These are phyloP conservation scores for Myotis brandtii DNA, from an alignment of 2,113 vertebrate species.

Conservation along the genomic window DNA sequence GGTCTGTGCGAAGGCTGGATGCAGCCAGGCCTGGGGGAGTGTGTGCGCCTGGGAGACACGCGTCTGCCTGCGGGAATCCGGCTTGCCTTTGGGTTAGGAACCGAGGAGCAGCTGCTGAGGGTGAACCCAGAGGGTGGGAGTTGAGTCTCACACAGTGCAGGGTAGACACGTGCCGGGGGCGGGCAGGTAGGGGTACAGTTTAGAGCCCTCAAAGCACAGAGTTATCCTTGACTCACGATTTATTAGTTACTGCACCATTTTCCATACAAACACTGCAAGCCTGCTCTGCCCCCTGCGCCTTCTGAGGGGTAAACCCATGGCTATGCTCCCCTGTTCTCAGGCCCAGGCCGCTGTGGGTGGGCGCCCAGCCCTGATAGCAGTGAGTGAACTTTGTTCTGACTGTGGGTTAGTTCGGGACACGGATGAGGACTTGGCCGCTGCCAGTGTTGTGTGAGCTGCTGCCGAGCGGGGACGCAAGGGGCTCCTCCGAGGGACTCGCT, in stretches of 20 bases:
- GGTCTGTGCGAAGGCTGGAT: neutral
- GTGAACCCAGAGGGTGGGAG: neutral
- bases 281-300: neutral
- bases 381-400: neutral
- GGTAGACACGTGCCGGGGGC: neutral
- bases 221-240: fast-evolving
- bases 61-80: neutral
- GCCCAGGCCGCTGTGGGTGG: fast-evolving
- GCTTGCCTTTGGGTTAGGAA: neutral
- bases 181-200: neutral
- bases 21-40: fast-evolving
- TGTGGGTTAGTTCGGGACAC: neutral
- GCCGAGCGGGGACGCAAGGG: neutral
- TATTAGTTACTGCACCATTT: neutral
- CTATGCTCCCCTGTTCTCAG: neutral
- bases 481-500: neutral
- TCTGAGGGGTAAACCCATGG: fast-evolving
- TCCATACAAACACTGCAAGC: neutral
- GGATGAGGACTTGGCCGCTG: neutral
- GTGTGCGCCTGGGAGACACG: fast-evolving
- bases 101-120: neutral
- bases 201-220: neutral
- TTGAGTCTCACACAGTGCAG: neutral
- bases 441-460: neutral
- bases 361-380: no score